A percentile compares a stretch with the other conserved stretches of the same genome.
Evolutionary conservation across 2,888 invertebrate genomes (phyloP).

Genomic region (Rhagonycha fulva): DNA sequence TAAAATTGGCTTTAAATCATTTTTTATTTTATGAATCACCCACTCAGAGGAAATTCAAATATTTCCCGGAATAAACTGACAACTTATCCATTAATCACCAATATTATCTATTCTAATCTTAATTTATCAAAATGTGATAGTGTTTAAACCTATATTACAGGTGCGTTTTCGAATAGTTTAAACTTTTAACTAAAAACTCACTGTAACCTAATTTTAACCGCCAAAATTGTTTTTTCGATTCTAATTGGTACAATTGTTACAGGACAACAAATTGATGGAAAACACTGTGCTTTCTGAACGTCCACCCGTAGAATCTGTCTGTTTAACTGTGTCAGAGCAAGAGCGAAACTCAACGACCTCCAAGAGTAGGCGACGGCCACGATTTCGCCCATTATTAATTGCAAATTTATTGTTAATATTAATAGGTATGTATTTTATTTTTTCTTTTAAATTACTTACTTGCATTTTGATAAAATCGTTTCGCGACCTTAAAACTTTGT

Average conservation of each 20-base stretch:
- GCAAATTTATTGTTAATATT: constrained; percentile 37
- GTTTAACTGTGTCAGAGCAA: constrained; percentile 35
- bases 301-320: constrained; percentile 31
- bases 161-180: neutral
- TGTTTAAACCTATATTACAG: neutral
- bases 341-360: constrained; percentile 29
- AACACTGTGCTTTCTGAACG: constrained; percentile 43
- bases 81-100: neutral
- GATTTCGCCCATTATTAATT: constrained; percentile 36
- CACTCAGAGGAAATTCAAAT: neutral
- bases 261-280: constrained; percentile 51
- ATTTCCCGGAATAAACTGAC: neutral
- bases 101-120: neutral
- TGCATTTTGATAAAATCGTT: neutral
- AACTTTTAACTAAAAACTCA: neutral
- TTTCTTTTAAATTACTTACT: neutral
- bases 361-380: constrained; percentile 26
- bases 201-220: neutral
- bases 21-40: neutral
- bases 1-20: neutral
- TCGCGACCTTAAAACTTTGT: neutral
- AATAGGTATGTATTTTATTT: constrained; percentile 40
- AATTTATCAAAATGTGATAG: neutral
- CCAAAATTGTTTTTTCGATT: neutral
- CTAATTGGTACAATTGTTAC: constrained; percentile 27